Evolutionary conservation across 2,888 invertebrate genomes (phyloP), one percentile per base, ranked within the genome.

Genomic region (Melanargia galathea): DNA sequence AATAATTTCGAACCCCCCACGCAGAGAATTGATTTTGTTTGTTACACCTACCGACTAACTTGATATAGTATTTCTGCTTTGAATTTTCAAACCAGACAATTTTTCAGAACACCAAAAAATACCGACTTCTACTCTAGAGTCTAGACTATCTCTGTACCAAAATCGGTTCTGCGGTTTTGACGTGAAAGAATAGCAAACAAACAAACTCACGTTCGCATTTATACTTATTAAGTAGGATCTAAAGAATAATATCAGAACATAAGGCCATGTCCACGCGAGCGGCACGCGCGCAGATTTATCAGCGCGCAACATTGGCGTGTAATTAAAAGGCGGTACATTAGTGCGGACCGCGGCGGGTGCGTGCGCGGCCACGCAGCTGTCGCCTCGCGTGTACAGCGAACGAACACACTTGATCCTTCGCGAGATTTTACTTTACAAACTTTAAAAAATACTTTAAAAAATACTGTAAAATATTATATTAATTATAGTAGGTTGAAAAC

Each of bases 261-360:
- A 87, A 85, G 86, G 86, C 76, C 63, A 75, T 73, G 81, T 78
- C 75, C 81, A 80, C 82, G 78, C 81, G 80, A 78, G 81, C 82
- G 80, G 74, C 66, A 51, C 65, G 59, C 60, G 89, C 89, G 88
- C 87, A 87, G 90, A 91, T 91, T 91, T 91, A 90, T 90, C 90
- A 88, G 86, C 76, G 56, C 26, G 24, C 40, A 38, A 55, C 55
- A 55, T 33, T 45, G 56, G 45, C 45, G 74, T 80, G 79, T 90
- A 90, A 91, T 91, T 90, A 90, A 91, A 88, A 86, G 80, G 89
- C 85, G 83, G 80, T 80, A 80, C 87, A 87, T 89, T 87, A 87
- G 84, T 83, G 84, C 77, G 79, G 76, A 87, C 84, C 83, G 84
- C 77, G 79, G 76, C 82, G 86, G 83, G 87, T 87, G 87, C 86